Base-by-base conservation (phyloP, 2,888 invertebrate species). In the Sylvicola fuscatus region DNA sequence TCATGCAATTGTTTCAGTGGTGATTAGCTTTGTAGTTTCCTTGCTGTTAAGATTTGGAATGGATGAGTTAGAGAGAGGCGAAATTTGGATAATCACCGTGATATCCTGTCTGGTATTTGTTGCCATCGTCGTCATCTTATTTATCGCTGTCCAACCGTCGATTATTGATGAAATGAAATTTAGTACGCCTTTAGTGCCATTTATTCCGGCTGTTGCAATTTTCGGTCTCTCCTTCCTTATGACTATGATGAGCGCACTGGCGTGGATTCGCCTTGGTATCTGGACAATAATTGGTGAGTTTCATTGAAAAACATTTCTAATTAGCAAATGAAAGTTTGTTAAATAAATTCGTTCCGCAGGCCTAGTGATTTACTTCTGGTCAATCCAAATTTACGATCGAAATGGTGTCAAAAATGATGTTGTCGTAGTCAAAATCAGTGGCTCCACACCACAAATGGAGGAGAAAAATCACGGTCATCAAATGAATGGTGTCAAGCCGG, bases 251-350 rank as follows among this genome's bases (percentile, higher is more conserved):
- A 31, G 31, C 16, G 13, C 16, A 3, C 14, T 21, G 2, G 31
- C 36, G 6, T 36, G 36, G 36, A 36, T 36, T 36, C 36, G 36
- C n/a, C 31, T 36, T 12, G 36, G 36, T 8, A 31, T 31, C 31
- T 36, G 36, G 36, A 11, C 31, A 6, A 3, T 16, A 13, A 31
- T 36, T 14, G 35, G 35, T 26, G 17, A 7, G 7, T 15, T 16
- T 33, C 10, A 5, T 11, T 29, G 11, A 4, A 6, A 21, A 21
- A 21, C 21, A 21, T 21, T 21, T 21, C 4, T 8, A 21, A 6
- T n/a, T n/a, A n/a, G n/a, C n/a, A n/a, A n/a, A n/a, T n/a, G n/a
- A n/a, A n/a, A n/a, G n/a, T n/a, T n/a, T n/a, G n/a, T n/a, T n/a
- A n/a, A n/a, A n/a, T n/a, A n/a, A 21, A 21, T 8, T 21, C 8